Percentiles rank a stretch among this genome's conserved stretches.
These are phyloP conservation scores for Coregonus ussuriensis DNA, from an alignment of 2,797 vertebrate genomes.

Conservation along the genomic window DNA sequence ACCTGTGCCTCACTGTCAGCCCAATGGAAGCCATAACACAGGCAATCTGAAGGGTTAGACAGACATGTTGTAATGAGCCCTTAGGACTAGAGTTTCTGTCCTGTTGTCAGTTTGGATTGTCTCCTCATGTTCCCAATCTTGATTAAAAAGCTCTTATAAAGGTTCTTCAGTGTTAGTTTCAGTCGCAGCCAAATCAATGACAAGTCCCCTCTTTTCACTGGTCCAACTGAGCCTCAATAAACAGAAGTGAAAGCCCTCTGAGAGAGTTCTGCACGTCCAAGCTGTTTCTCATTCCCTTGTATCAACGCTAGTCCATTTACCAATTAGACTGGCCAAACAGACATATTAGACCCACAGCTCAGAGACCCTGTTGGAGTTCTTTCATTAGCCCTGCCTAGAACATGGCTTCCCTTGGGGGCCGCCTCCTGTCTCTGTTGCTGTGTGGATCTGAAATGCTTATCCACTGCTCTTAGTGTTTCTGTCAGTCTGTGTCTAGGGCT, in stretches of 20 bases:
- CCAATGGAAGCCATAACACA: slow-evolving; percentile 12
- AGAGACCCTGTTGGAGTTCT: slow-evolving; percentile 41
- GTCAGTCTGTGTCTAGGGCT: background rate
- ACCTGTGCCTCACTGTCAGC: slow-evolving; percentile 8
- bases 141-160: slow-evolving; percentile 41
- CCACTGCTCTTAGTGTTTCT: slow-evolving; percentile 13
- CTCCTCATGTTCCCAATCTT: slow-evolving; percentile 18
- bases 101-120: slow-evolving; percentile 39
- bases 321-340: slow-evolving; percentile 69
- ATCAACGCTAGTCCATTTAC: slow-evolving; percentile 70
- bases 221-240: slow-evolving; percentile 59
- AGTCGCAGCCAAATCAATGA: slow-evolving; percentile 35
- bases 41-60: slow-evolving; percentile 20
- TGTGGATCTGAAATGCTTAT: slow-evolving; percentile 9
- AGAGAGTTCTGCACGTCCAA: slow-evolving; percentile 53
- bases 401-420: slow-evolving; percentile 16
- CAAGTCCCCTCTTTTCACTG: slow-evolving; percentile 48
- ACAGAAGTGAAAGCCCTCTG: slow-evolving; percentile 57
- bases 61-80: slow-evolving; percentile 22
- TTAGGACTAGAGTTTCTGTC: slow-evolving; percentile 25
- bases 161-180: slow-evolving; percentile 53
- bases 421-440: slow-evolving; percentile 4
- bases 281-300: slow-evolving; percentile 69
- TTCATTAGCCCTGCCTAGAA: slow-evolving; percentile 41
- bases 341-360: slow-evolving; percentile 51